Conservation (phyloP, 2,888 invertebrate genomes). For the Agrenia bidenticulata region DNA sequence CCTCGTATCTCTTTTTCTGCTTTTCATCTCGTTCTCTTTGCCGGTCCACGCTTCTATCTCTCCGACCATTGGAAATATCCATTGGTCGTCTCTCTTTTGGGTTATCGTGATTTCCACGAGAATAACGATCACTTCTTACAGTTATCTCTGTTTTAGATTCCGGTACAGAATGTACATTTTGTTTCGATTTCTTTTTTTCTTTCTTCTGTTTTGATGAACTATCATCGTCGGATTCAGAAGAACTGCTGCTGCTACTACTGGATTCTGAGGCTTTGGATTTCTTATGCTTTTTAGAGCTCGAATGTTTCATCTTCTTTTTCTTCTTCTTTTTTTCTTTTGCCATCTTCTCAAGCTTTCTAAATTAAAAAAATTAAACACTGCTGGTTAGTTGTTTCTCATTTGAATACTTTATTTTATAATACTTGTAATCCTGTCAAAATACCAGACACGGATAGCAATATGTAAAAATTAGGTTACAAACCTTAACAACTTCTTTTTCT, state of each 20-base stretch:
- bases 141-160: conserved; percentile 3
- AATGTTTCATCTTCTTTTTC: conserved; percentile 36
- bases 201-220: neutral
- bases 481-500: conserved; percentile 88
- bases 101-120: neutral
- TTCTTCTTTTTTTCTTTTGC: conserved; percentile 45
- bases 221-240: conserved; percentile 18
- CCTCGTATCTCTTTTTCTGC: neutral
- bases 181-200: neutral
- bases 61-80: neutral
- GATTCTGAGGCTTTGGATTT: neutral
- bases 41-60: neutral
- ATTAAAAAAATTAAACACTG: conserved; percentile 18
- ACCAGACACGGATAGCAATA: no score
- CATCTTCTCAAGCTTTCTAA: conserved; percentile 48
- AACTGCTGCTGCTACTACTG: conserved; percentile 33
- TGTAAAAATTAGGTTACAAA: conserved; percentile 56
- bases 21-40: neutral
- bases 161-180: neutral
- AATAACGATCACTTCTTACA: neutral
- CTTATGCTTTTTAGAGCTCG: conserved; percentile 32
- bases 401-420: neutral
- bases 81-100: no score
- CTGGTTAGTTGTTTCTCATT: no score
- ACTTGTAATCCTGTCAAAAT: no score